Evolutionary conservation across 2,113 vertebrate species (phyloP), one percentile per base, ranked within the genome.

Genomic region (Tetraodon nigroviridis): DNA sequence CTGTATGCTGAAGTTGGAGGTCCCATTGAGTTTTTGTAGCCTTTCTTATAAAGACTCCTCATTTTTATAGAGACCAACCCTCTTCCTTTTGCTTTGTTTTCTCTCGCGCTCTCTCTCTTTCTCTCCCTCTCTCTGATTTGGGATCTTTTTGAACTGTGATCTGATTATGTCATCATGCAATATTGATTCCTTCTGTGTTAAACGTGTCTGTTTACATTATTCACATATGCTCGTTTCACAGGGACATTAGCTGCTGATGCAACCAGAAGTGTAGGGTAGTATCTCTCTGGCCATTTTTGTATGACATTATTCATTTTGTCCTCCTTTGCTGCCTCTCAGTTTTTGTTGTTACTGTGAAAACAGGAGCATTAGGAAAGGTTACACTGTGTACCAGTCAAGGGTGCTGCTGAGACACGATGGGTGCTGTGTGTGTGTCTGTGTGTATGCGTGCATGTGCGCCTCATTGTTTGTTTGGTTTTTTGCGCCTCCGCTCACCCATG

Each of bases 1-100:
- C 95, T 97, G 94, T 97, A 92, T 90, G 95, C 94, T 93, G 92
- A 93, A 92, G 92, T 92, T 88, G 91, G 93, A 93, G 93, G 92
- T 94, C 92, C 92, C 91, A 88, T 92, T 92, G 81, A 89, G 87
- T 90, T 94, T 93, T 92, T 92, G 91, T 94, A 93, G 91, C 93
- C 91, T 93, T 94, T 92, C 92, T 91, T 91, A 94, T 90, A 85
- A 88, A 90, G 88, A 91, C 89, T 90, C 87, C 87, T 90, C 79
- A 68, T 91, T 88, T 88, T 88, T 88, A 90, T 88, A 89, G 83
- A 90, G 84, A 86, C 83, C 81, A 80, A 81, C 79, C 83, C 80
- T 82, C 79, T 84, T 87, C 78, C 80, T 89, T 83, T 89, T 86
- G 82, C 79, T 87, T 85, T 87, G 67, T 58, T 86, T 80, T 78